These are phyloP conservation scores for Lepeophtheirus nordmannii DNA, from an alignment of 2,888 invertebrate genomes.

Conservation along the genomic window DNA sequence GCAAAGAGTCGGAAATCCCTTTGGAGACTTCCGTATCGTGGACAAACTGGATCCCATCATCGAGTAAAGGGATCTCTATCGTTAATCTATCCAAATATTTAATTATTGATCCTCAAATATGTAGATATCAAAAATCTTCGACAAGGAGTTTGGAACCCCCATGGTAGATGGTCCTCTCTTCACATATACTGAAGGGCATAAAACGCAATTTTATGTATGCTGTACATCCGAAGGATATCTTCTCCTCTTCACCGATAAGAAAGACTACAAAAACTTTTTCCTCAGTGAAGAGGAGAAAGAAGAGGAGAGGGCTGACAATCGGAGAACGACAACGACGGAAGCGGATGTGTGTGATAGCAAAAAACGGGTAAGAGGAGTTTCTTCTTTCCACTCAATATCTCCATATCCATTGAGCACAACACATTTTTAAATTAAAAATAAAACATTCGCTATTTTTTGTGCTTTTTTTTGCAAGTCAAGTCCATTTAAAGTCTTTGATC, in stretches of 20 bases:
- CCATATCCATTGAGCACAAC: too few species aligned
- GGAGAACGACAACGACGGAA: neutral
- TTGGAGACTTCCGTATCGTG: neutral
- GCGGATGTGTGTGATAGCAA: neutral
- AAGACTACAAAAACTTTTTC: neutral
- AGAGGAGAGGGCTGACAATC: neutral
- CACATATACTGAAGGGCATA: neutral
- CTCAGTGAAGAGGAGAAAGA: neutral
- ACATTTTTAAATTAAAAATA: too few species aligned
- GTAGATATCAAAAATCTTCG: neutral
- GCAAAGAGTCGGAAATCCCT: neutral
- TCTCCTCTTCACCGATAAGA: neutral
- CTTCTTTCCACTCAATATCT: too few species aligned
- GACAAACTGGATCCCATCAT: neutral
- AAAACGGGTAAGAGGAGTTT: neutral
- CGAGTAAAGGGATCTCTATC: neutral
- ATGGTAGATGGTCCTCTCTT: neutral
- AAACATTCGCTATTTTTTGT: neutral
- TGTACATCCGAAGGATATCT: neutral
- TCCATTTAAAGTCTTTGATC: neutral
- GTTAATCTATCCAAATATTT: neutral
- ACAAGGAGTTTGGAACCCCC: constrained; percentile 7
- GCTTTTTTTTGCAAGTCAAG: neutral
- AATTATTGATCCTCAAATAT: neutral
- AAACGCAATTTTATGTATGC: neutral